phyloP scores from a whole-genome alignment of 1,140 invertebrate genomes.

The Drosophila willistoni region DNA sequence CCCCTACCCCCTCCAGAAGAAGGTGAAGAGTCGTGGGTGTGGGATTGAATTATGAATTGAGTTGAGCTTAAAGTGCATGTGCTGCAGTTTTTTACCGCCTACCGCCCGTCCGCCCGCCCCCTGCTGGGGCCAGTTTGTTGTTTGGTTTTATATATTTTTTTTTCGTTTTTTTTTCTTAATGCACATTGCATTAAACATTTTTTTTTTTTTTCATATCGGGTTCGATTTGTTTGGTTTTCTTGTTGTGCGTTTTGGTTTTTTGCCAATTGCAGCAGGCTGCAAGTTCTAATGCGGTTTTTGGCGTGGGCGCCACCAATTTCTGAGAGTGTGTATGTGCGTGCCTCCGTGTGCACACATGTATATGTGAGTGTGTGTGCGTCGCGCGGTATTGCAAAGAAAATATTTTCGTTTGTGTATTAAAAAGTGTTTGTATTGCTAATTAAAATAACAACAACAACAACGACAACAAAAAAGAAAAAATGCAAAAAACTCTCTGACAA shows the following conservation, averaged over 20 bases:
- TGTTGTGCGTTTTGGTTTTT: slow-evolving; percentile 23
- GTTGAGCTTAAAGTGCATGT: slow-evolving; percentile 40
- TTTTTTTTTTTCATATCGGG: background rate
- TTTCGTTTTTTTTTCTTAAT: background rate
- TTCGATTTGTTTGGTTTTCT: slow-evolving; percentile 5
- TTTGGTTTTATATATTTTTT: background rate
- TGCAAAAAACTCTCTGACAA: slow-evolving; percentile 41
- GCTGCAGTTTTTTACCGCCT: slow-evolving; percentile 24
- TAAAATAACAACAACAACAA: slow-evolving; percentile 63
- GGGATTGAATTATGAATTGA: slow-evolving; percentile 18
- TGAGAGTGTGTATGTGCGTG: slow-evolving; percentile 27
- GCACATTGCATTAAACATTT: slow-evolving; percentile 9
- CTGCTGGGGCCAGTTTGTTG: background rate
- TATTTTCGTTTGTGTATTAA: slow-evolving; percentile 52
- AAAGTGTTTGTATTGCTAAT: slow-evolving; percentile 76
- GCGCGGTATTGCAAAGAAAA: slow-evolving; percentile 6
- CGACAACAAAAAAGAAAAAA: slow-evolving; percentile 40
- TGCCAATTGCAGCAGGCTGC: slow-evolving; percentile 77
- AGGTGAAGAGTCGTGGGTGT: slow-evolving; percentile 13
- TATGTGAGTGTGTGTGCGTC: slow-evolving; percentile 22
- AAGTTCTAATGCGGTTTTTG: slow-evolving; percentile 71
- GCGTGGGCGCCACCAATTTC: slow-evolving; percentile 61
- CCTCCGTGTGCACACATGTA: slow-evolving; percentile 6
- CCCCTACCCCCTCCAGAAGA: background rate
- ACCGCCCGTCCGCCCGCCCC: slow-evolving; percentile 32